These are phyloP conservation scores for Contarinia nasturtii DNA, from an alignment of 1,140 invertebrate species.

Conservation along the genomic window DNA sequence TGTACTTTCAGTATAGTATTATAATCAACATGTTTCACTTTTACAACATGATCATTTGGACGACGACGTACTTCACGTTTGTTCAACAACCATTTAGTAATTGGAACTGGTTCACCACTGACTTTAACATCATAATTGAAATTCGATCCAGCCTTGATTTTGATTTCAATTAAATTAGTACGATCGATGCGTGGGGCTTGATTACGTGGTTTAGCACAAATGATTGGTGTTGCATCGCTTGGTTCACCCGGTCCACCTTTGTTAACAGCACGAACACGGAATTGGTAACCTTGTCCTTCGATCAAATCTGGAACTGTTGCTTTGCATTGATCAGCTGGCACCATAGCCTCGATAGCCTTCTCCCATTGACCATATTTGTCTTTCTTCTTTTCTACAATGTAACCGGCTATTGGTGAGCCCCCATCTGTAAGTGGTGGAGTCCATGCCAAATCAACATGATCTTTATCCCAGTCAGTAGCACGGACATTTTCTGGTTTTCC, in stretches of 20 bases:
- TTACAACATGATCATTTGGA: conserved; percentile 44
- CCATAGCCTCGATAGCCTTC: conserved; percentile 29
- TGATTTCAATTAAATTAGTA: conserved; percentile 62
- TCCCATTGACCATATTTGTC: conserved; percentile 91
- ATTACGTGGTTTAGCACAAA: conserved; percentile 84
- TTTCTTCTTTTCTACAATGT: conserved; percentile 84
- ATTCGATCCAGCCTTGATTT: conserved; percentile 78
- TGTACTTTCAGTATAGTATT: conserved; percentile 74
- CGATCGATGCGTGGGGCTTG: conserved; percentile 84
- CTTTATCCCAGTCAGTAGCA: conserved; percentile 90
- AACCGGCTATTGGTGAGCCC: conserved; percentile 69
- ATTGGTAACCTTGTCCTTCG: conserved; percentile 80
- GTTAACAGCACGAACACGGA: conserved; percentile 79
- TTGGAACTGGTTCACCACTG: conserved; percentile 86
- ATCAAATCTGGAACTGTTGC: conserved; percentile 75
- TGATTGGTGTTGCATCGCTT: conserved; percentile 79
- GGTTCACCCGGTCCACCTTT: conserved; percentile 86
- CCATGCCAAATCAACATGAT: conserved; percentile 83
- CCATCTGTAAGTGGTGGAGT: conserved; percentile 61
- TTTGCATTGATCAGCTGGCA: conserved; percentile 58
- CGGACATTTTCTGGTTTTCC: conserved; percentile 78
- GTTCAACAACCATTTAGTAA: conserved; percentile 65
- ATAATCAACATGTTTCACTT: conserved; percentile 60
- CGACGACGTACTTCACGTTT: conserved; percentile 52
- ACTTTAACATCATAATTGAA: conserved; percentile 42